phyloP scores from a whole-genome alignment of 1,140 invertebrate species.

The Plectus sambesii region DNA sequence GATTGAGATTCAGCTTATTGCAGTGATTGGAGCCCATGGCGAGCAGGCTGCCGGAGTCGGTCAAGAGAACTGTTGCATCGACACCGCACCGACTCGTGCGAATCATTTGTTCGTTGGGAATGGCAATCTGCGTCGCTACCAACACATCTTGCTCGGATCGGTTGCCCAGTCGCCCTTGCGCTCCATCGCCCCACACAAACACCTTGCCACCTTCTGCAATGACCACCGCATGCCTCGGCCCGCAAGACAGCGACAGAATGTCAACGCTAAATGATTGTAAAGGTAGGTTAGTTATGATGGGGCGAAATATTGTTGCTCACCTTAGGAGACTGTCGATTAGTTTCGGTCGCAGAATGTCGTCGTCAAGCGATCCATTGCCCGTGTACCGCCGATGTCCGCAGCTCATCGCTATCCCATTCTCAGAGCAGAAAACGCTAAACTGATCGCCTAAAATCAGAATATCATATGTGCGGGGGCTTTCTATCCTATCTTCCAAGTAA shows the following conservation, averaged over 20 bases:
- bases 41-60: conserved; percentile 55
- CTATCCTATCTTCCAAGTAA: no score
- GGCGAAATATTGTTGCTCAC: conserved; percentile 32
- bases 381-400: conserved; percentile 62
- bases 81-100: conserved; percentile 53
- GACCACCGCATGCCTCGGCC: conserved; percentile 58
- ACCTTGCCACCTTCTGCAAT: conserved; percentile 55
- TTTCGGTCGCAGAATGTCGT: conserved; percentile 54
- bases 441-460: conserved; percentile 40
- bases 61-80: conserved; percentile 52
- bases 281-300: conserved; percentile 15
- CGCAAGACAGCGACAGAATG: conserved; percentile 56
- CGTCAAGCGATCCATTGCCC: conserved; percentile 58
- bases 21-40: conserved; percentile 59
- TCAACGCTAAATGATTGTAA: conserved; percentile 51
- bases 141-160: conserved; percentile 54
- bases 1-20: conserved; percentile 60
- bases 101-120: conserved; percentile 28
- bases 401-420: conserved; percentile 60
- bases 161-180: conserved; percentile 57
- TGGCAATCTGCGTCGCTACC: conserved; percentile 26
- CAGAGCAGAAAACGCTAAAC: conserved; percentile 58
- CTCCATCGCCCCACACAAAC: conserved; percentile 60
- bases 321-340: conserved; percentile 54
- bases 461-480: conserved; percentile 11